These are phyloP conservation scores for Brachionus rotundiformis DNA, from an alignment of 1,140 invertebrate species.

Conservation along the genomic window DNA sequence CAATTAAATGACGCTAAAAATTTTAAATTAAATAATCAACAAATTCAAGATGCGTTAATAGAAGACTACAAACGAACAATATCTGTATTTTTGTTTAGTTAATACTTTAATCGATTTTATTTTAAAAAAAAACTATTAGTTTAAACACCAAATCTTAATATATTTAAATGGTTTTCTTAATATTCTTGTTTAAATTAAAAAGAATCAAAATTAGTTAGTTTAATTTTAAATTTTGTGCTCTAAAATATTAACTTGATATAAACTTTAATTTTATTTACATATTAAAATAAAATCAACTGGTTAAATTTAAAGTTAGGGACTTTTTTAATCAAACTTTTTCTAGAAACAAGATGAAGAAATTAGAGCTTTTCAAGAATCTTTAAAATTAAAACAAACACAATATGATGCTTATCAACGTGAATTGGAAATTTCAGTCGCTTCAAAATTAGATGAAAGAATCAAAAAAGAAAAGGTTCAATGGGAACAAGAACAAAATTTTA, in stretches of 20 bases:
- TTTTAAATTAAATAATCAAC: slow-evolving; percentile 13
- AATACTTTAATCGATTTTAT: neutral
- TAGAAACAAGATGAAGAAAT: slow-evolving; percentile 50
- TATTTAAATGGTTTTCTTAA: too few relatives aligned
- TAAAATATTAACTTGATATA: too few relatives aligned
- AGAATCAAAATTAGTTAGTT: too few relatives aligned
- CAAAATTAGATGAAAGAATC: slow-evolving; percentile 16
- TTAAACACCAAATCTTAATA: too few relatives aligned
- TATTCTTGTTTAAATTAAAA: too few relatives aligned
- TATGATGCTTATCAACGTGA: slow-evolving; percentile 41
- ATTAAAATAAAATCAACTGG: neutral
- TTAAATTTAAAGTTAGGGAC: neutral
- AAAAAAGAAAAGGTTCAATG: slow-evolving; percentile 36
- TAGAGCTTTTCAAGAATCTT: neutral
- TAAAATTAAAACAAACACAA: slow-evolving; percentile 31
- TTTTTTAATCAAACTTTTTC: neutral
- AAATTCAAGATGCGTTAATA: slow-evolving; percentile 42
- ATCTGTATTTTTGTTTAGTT: slow-evolving; percentile 28
- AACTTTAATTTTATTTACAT: neutral
- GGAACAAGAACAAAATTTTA: slow-evolving; percentile 45
- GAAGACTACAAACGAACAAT: slow-evolving; percentile 40
- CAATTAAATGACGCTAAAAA: slow-evolving; percentile 25
- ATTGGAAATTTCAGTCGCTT: neutral
- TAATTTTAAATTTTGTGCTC: too few relatives aligned
- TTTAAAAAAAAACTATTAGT: too few relatives aligned